Base-by-base conservation (phyloP, 2,113 vertebrate genomes). In the Oophaga pumilio region DNA sequence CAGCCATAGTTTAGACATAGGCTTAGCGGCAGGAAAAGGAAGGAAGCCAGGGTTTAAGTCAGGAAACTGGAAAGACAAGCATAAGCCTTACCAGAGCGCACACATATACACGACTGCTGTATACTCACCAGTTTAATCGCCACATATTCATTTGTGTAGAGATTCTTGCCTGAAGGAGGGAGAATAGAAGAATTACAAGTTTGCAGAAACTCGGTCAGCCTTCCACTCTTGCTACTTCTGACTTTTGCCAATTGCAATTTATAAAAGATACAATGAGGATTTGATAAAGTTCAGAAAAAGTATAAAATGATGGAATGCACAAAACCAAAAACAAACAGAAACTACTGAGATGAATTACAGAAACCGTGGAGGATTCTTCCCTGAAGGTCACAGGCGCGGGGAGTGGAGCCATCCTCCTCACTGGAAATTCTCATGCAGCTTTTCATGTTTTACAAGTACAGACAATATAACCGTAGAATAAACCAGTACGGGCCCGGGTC, bases 61-160 rank as follows among this genome's bases (percentile, higher is more conserved):
- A 86, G 85, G 85, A 79, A 86, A 22, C 33, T 33, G 50, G 3
- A 82, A 59, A 77, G 43, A 86, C 26, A 79, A 43, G 49, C 6
- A 52, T 84, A 64, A 26, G 52, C 59, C 73, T 76, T 53, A 49
- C 26, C 33, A 73, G 26, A 59, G 69, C 68, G 49, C 50, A 83
- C 8, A 73, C 69, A 59, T 14, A n/a, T n/a, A n/a, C n/a, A n/a
- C n/a, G 24, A 68, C 15, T 11, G 53, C 18, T 43, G 5, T 88
- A 62, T 89, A 97, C 97, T 98, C 92, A 99, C 97, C 97, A 99
- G 95, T 97, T 99, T 99, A 94, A 99, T 99, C 90, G 97, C 97
- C 95, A 99, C 97, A 93, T 98, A 99, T 93, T 99, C 97, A 90
- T 99, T 99, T 92, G 97, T 98, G 95, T 98, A 99, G 91, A 99